Evolutionary conservation across 2,113 vertebrate genomes (phyloP).

Genomic region (Saimiri boliviensis): DNA sequence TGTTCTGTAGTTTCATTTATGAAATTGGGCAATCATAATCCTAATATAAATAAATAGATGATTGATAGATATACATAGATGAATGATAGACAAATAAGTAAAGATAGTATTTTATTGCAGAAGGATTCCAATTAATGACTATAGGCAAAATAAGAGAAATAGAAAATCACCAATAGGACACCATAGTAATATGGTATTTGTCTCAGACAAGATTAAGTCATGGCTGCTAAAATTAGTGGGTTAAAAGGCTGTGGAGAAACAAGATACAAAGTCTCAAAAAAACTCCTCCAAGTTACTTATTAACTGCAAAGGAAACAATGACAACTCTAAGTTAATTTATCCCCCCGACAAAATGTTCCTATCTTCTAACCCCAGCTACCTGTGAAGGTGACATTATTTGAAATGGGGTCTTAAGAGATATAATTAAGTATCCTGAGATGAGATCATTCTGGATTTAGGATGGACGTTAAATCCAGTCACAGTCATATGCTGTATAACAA

Average conservation of each 20-base stretch:
- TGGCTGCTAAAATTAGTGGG: not conserved
- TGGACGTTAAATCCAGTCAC: not conserved
- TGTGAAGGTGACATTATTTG: not conserved
- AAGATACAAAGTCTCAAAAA: not conserved
- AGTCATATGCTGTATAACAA: not conserved
- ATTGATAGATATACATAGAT: not conserved
- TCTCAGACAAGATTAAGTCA: not conserved
- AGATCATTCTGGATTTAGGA: not conserved
- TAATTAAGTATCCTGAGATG: not conserved
- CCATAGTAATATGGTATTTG: not conserved
- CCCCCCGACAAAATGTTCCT: not conserved
- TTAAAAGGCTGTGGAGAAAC: not conserved
- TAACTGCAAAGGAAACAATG: not conserved
- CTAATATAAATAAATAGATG: not conserved
- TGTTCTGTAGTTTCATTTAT: not conserved
- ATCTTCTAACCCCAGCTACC: not conserved
- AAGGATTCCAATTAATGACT: not conserved
- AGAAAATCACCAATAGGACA: not conserved
- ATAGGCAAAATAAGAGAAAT: not conserved
- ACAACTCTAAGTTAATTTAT: not conserved
- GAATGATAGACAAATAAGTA: not conserved
- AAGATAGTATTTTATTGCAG: not conserved
- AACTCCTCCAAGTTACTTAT: not conserved
- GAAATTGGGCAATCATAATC: not conserved
- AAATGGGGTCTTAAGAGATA: not conserved